Percentiles rank a stretch among this genome's conserved stretches.
Conservation (phyloP, 1,140 invertebrate species). For the Chrysomallon squamiferum region DNA sequence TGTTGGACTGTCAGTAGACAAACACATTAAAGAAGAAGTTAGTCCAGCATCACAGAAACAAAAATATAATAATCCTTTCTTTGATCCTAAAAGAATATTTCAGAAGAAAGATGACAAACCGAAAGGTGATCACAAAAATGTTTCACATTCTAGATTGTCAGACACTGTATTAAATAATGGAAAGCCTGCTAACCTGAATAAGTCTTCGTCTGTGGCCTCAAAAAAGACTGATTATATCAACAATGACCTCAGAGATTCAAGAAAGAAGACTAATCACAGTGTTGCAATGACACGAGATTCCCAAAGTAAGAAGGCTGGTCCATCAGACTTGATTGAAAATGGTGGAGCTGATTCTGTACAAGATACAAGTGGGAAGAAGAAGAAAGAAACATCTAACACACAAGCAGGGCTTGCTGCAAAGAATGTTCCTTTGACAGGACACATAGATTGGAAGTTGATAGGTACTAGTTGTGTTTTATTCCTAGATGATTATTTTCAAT, state of each 20-base stretch:
- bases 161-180: slow-evolving; percentile 54
- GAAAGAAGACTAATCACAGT: slow-evolving; percentile 51
- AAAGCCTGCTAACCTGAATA: slow-evolving; percentile 38
- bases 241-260: slow-evolving; percentile 53
- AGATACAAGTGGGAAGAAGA: slow-evolving; percentile 7
- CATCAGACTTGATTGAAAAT: slow-evolving; percentile 19
- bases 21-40: slow-evolving; percentile 11
- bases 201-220: slow-evolving; percentile 32
- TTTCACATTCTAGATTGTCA: slow-evolving; percentile 3
- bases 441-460: slow-evolving; percentile 46
- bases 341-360: not conserved
- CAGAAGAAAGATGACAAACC: slow-evolving; percentile 31
- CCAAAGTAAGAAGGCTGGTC: slow-evolving; percentile 24
- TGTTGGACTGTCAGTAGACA: too few relatives aligned
- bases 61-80: slow-evolving; percentile 36
- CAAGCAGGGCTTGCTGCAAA: slow-evolving; percentile 15
- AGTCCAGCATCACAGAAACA: too few relatives aligned
- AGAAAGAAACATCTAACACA: slow-evolving; percentile 7
- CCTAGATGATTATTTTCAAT: too few relatives aligned
- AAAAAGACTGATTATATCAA: slow-evolving; percentile 56
- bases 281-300: slow-evolving; percentile 19
- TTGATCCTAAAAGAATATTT: slow-evolving; percentile 56
- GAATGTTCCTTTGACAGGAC: slow-evolving; percentile 28
- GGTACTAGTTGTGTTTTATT: slow-evolving; percentile 20
- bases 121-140: not conserved